phyloP scores from a whole-genome alignment of 2,113 vertebrate species.

The Blennius ocellaris region DNA sequence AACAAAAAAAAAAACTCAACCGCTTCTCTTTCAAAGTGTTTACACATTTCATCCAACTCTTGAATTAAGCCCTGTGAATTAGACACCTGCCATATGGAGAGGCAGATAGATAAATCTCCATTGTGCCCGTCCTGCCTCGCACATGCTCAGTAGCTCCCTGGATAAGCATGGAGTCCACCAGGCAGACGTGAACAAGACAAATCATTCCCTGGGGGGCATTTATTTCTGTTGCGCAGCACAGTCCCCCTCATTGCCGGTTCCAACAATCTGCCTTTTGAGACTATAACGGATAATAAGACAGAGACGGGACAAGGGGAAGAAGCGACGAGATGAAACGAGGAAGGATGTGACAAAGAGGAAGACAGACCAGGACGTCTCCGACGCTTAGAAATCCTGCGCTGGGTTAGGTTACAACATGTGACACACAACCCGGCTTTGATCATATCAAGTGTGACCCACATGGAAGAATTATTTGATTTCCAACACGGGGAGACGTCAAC shows the following conservation, averaged over 20 bases:
- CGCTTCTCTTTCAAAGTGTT: slow-evolving; percentile 48
- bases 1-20: slow-evolving; percentile 17
- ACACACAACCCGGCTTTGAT: slow-evolving; percentile 46
- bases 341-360: slow-evolving; percentile 67
- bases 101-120: slow-evolving; percentile 72
- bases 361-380: slow-evolving; percentile 50
- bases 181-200: slow-evolving; percentile 74
- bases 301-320: slow-evolving; percentile 33
- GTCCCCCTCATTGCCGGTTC: slow-evolving; percentile 69
- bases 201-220: slow-evolving; percentile 79
- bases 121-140: slow-evolving; percentile 51
- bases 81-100: slow-evolving; percentile 61
- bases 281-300: slow-evolving; percentile 26
- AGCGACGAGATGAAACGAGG: slow-evolving; percentile 33
- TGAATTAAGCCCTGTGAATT: slow-evolving; percentile 53
- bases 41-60: slow-evolving; percentile 26
- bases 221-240: slow-evolving; percentile 71
- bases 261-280: slow-evolving; percentile 78
- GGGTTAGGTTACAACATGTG: slow-evolving; percentile 12
- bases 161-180: slow-evolving; percentile 48
- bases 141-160: slow-evolving; percentile 68
- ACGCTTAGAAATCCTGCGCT: slow-evolving; percentile 34
- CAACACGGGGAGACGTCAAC: slow-evolving; percentile 21
- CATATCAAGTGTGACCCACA: slow-evolving; percentile 39
- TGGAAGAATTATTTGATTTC: slow-evolving; percentile 49